Evolutionary conservation across 53 echinoderm and acorn worm species (phyloP), one percentile per base, ranked within the genome.

Genomic region (Stichopus horrens): DNA sequence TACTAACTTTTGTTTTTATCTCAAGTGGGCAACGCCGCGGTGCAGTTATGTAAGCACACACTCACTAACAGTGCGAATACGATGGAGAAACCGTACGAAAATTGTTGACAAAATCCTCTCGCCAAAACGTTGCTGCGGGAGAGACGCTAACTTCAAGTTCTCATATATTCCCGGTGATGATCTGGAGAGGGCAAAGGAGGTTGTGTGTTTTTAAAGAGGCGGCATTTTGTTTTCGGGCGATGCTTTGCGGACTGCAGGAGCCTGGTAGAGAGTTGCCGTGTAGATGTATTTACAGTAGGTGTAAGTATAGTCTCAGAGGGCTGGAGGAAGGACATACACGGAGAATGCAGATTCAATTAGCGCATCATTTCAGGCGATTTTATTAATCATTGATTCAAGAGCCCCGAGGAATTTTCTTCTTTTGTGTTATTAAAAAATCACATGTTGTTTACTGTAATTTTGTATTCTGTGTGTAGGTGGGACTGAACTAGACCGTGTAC

Each of bases 151-250:
- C 81, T 81, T 81, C 81, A 21, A 57, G 57, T 81, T 81, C 19
- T 57, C 8, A 81, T 58, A 18, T 21, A 53, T 81, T 81, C 81
- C 53, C 56, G 56, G 57, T 81, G 56, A 81, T 56, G 81, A 21
- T 58, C 58, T 22, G 18, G 58, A 81, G 81, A 81, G 81, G 57
- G 58, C 21, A 81, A 56, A 16, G 9, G 23, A 81, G 81, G 81
- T 57, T 21, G 57, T 20, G 7, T 21, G 53, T 56, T 81, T 58
- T 81, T 81, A 58, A 81, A 81, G 81, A 81, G 81, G 81, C 81
- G 56, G 81, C 81, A 18, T 81, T 56, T 81, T 81, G 81, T 81
- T 81, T 81, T 52, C 81, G 58, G 81, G 57, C 57, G 53, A 81
- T 81, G 21, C 9, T 81, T 9, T 56, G 51, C 22, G 51, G 10